Evolutionary conservation across 2,113 vertebrate species (phyloP), one percentile per base, ranked within the genome.

Genomic region (Saimiri boliviensis): DNA sequence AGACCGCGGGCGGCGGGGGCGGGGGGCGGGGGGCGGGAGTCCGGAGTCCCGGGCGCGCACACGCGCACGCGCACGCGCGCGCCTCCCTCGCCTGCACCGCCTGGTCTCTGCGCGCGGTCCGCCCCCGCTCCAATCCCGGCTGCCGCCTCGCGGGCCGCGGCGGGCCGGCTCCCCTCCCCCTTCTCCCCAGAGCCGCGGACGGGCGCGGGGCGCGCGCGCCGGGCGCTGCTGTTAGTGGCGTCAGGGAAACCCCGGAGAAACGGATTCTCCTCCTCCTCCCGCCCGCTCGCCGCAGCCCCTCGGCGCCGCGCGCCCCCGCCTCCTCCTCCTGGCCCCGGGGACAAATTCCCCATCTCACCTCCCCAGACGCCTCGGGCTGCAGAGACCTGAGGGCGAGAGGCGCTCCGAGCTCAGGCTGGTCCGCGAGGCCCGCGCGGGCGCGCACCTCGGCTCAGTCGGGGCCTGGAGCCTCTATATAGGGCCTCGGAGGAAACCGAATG

Each of bases 221-320:
- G 32, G 89, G 83, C 56, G 91, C 86, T 73, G 42, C 37, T 86
- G 45, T 47, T 77, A 52, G 52, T 52, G 95, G 97, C 95, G 90
- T 97, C 95, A 95, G 96, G 96, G 95, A 97, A 97, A 95, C 97
- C 96, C 97, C 95, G 94, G 95, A 95, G 97, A 86, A 95, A 76
- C 79, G 73, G 42, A 16, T 42, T 70, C 47, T 35, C 82, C 86
- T 91, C 56, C 68, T 37, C 63, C 86, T 21, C 42, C 56, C 37
- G 23, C 20, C 14, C 0, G 9, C 35, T 13, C 20, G 40, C 20
- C 32, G n/a, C 88, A 54, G 30, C 66, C 13, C 17, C 63, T 14
- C 19, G 30, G 6, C 71, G 32, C 32, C 30, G 79, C 40, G 20
- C 30, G 11, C 49, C 49, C 66, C 25, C 42, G 27, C 47, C 74